Evolutionary conservation across 2,113 vertebrate species (phyloP).

Genomic region (Apodemus speciosus): DNA sequence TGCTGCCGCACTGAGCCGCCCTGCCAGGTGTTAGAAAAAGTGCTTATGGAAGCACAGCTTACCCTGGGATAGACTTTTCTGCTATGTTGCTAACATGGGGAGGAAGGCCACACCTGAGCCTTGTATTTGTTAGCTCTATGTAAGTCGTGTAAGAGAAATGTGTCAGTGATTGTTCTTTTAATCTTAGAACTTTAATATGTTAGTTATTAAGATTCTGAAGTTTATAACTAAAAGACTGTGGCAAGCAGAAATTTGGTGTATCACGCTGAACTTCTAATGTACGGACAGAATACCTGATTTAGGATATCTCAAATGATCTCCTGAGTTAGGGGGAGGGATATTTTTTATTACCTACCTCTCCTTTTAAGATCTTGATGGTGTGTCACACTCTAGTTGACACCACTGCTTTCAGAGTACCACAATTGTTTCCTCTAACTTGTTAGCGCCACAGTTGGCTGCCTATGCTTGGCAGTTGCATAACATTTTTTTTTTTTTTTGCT

Average conservation of each 20-base stretch:
- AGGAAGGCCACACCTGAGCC: neutral
- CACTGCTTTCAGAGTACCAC: constrained; percentile 1
- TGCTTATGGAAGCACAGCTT: constrained; percentile 20
- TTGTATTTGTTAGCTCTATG: constrained; percentile 37
- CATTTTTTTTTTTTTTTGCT: constrained; percentile 56
- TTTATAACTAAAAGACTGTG: neutral
- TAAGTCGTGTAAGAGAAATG: neutral
- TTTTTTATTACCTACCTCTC: constrained; percentile 8
- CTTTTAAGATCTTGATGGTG: constrained; percentile 11
- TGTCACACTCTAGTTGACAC: neutral
- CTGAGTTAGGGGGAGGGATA: neutral
- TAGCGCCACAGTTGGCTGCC: neutral
- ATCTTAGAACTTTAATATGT: neutral
- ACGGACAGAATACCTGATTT: neutral
- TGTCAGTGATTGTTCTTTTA: neutral
- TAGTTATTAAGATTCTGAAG: neutral
- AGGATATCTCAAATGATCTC: constrained; percentile 37
- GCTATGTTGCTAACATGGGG: neutral
- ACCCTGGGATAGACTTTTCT: constrained; percentile 13
- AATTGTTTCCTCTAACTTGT: constrained; percentile 7
- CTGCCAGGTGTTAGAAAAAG: neutral
- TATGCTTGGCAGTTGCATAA: neutral
- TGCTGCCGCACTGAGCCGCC: neutral
- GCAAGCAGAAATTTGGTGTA: neutral
- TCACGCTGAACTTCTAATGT: neutral